These are phyloP conservation scores for Lepisosteus oculatus DNA, from an alignment of 2,113 vertebrate species.

Conservation along the genomic window DNA sequence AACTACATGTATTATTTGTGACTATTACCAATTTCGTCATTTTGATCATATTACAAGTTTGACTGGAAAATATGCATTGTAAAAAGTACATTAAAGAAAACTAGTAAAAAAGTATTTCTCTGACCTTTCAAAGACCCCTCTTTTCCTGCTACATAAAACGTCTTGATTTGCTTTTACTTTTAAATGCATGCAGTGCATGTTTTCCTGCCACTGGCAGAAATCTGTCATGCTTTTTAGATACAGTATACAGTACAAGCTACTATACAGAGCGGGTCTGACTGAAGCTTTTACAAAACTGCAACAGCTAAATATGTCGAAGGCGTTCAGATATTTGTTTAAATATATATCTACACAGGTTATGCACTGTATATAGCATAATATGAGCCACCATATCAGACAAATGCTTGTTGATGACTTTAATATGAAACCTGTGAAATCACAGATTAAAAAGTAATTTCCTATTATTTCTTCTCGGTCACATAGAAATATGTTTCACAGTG, in stretches of 20 bases:
- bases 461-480: too few species aligned
- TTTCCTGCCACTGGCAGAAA: constrained; percentile 41
- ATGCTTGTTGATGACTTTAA: too few species aligned
- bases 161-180: constrained; percentile 40
- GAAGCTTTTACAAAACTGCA: constrained; percentile 4
- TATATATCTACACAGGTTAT: too few species aligned
- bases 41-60: too few species aligned
- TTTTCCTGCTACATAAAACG: constrained; percentile 32
- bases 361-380: too few species aligned
- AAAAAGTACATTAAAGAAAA: constrained; percentile 7
- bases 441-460: too few species aligned
- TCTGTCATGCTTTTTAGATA: constrained; percentile 29
- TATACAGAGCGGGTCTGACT: constrained; percentile 38
- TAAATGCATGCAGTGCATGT: constrained; percentile 31
- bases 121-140: constrained; percentile 40
- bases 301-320: constrained; percentile 27
- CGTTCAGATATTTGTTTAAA: not conserved
- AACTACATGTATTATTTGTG: too few species aligned
- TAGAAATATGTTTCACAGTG: too few species aligned
- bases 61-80: too few species aligned
- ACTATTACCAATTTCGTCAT: too few species aligned
- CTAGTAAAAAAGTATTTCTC: constrained; percentile 16
- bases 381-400: too few species aligned
- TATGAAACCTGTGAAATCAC: too few species aligned
- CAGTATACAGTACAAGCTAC: constrained; percentile 33